These are phyloP conservation scores for Unio delphinus DNA, from an alignment of 2,888 invertebrate genomes.

Conservation along the genomic window DNA sequence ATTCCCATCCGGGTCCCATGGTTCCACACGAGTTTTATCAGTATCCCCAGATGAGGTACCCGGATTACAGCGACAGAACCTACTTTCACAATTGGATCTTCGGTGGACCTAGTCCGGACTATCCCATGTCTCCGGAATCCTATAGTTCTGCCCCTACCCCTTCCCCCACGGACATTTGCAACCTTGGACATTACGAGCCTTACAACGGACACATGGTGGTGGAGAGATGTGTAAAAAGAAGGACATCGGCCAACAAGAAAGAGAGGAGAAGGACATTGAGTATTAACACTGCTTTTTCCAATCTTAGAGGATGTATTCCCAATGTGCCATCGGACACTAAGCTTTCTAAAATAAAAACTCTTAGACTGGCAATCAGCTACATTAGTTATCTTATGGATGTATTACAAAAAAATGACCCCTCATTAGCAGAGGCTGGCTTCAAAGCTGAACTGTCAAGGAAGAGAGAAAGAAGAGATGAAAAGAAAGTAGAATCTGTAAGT, in stretches of 20 bases:
- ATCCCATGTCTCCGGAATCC: constrained; percentile 48
- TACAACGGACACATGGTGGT: constrained; percentile 43
- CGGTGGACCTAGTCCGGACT: constrained; percentile 36
- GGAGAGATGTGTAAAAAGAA: constrained; percentile 54
- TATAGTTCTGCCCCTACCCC: constrained; percentile 23
- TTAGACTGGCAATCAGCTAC: constrained; percentile 83
- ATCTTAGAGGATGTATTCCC: constrained; percentile 93
- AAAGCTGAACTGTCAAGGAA: constrained; percentile 83
- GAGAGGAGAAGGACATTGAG: constrained; percentile 92
- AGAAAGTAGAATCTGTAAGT: constrained; percentile 36
- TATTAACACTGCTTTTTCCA: constrained; percentile 95
- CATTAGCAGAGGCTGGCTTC: constrained; percentile 79
- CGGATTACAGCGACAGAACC: constrained; percentile 46
- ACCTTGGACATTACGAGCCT: constrained; percentile 28
- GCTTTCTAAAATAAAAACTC: constrained; percentile 93
- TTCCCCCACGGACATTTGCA: constrained; percentile 11
- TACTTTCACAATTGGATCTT: constrained; percentile 62
- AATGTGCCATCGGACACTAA: constrained; percentile 97
- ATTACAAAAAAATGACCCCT: constrained; percentile 84
- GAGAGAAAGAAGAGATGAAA: constrained; percentile 44
- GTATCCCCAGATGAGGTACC: constrained; percentile 47
- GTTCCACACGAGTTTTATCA: constrained; percentile 27
- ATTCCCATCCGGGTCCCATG: constrained; percentile 56
- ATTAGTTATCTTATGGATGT: constrained; percentile 90
- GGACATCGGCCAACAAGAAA: constrained; percentile 90